Evolutionary conservation across 2,113 vertebrate genomes (phyloP), one percentile per base, ranked within the genome.

Genomic region (Gnathonemus longibarbis): DNA sequence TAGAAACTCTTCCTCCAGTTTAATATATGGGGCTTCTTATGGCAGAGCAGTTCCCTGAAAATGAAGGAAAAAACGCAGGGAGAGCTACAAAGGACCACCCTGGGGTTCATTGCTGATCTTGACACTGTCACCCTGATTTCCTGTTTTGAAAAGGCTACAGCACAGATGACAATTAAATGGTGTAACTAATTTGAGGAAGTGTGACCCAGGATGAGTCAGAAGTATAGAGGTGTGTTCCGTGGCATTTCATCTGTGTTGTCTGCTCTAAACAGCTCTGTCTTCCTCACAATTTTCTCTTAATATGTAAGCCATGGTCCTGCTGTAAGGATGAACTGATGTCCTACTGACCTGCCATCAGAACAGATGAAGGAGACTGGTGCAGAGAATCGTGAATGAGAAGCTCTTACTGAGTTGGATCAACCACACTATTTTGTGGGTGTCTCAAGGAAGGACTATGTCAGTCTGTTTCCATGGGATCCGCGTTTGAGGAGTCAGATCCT

Each of bases 81-180:
- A 87, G 27, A 15, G 19, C 49, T n/a, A 19, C 49, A 39, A 11
- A 87, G 49, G 15, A 19, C 3, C 42, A 46, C 49, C 13, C n/a
- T 87, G 31, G n/a, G 31, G 17, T 53, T 53, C 11, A 86, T 27
- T 48, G 84, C 48, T 13, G 84, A n/a, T 86, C 48, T 86, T 56
- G 24, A 87, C 48, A 87, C n/a, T 56, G 85, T 13, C 49, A 87
- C 31, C 50, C 17, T 56, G 85, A 87, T 56, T 87, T 53, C 50
- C 85, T 35, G 50, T 87, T 87, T 87, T 35, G 15, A 53, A 84
- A 84, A 24, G 39, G 83, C 83, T 84, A n/a, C 83, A 84, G 83
- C 85, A 17, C 6, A 87, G 85, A 27, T 39, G n/a, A 87, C n/a
- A 87, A 53, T 87, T 87, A 87, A 53, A 53, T 48, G 15, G 85